Evolutionary conservation across 2,797 vertebrate species (phyloP), one percentile per base, ranked within the genome.

Genomic region (Champsocephalus gunnari): DNA sequence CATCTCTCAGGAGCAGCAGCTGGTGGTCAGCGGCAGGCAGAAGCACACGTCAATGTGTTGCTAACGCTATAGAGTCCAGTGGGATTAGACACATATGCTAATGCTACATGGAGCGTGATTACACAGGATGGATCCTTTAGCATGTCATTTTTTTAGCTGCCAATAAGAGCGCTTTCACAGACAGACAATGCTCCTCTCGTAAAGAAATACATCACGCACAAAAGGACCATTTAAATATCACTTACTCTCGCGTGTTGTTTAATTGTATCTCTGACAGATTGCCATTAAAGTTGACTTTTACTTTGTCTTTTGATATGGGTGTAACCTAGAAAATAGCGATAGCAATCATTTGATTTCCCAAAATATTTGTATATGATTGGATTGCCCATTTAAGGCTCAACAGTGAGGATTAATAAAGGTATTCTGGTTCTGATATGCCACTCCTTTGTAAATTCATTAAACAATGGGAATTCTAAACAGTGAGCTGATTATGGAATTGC

Each of bases 1-100:
- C 67, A 70, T 53, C 56, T 73, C 60, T 55, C 63, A 58, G 13
- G 24, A 58, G 13, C 19, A 75, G 66, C 68, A 77, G 77, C 62
- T 73, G 45, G 64, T 68, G 73, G 70, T 71, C 62, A 38, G 44
- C 9, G 50, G 55, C 73, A 66, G n/a, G 34, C 44, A 61, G 73
- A 19, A n/a, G 12, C 32, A 47, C 53, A 65, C 17, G 13, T 64
- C 34, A 67, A 10, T 44, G 41, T 71, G 75, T 21, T 54, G 74
- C 66, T 54, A 54, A 61, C 13, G 65, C 81, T 53, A 2, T 7
- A 9, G 44, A 68, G 59, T 48, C 58, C 45, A 66, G 56, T 48
- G 62, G 38, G 76, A 65, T 70, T 50, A 59, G 65, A 28, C 34
- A 41, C 53, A 58, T 49, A 44, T 32, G 34, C 55, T 54, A 64